A percentile compares a stretch with the other conserved stretches of the same genome.
Evolutionary conservation across 2,888 invertebrate genomes (phyloP).

Genomic region (Troides aeacus): DNA sequence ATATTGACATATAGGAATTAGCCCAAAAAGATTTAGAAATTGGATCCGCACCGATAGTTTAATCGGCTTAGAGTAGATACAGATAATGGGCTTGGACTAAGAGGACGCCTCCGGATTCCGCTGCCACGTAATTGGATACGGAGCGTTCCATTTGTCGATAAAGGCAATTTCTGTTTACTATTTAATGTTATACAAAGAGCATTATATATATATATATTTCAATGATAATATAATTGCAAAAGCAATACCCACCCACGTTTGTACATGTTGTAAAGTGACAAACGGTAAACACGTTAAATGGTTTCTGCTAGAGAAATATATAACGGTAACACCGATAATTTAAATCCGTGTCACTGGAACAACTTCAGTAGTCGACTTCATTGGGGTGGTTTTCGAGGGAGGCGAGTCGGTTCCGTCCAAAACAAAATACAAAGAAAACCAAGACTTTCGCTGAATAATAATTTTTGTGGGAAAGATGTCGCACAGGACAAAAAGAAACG

Average conservation of each 20-base stretch:
- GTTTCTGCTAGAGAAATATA: slow-evolving; percentile 37
- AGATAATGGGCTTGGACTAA: slow-evolving; percentile 43
- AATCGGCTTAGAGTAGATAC: slow-evolving; percentile 54
- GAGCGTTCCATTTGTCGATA: slow-evolving; percentile 53
- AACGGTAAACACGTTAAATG: slow-evolving; percentile 20
- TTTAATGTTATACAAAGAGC: slow-evolving; percentile 40
- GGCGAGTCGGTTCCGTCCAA: slow-evolving; percentile 48
- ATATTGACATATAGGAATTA: background rate
- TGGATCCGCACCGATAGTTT: slow-evolving; percentile 44
- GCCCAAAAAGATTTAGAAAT: slow-evolving; percentile 36
- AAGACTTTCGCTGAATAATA: slow-evolving; percentile 74
- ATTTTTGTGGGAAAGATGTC: slow-evolving; percentile 66
- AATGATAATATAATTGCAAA: background rate
- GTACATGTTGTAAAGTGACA: background rate
- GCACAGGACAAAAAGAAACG: slow-evolving; percentile 65
- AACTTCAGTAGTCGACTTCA: slow-evolving; percentile 46
- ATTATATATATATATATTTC: slow-evolving; percentile 14
- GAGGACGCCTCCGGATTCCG: slow-evolving; percentile 42
- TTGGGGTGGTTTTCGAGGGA: slow-evolving; percentile 41
- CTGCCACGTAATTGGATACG: slow-evolving; percentile 61
- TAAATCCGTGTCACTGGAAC: slow-evolving; percentile 52
- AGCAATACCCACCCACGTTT: background rate
- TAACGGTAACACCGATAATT: slow-evolving; percentile 37
- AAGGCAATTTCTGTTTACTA: slow-evolving; percentile 60
- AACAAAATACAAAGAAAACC: slow-evolving; percentile 71